Base-by-base conservation (phyloP, 2,113 vertebrate genomes). In the Percina caprodes region DNA sequence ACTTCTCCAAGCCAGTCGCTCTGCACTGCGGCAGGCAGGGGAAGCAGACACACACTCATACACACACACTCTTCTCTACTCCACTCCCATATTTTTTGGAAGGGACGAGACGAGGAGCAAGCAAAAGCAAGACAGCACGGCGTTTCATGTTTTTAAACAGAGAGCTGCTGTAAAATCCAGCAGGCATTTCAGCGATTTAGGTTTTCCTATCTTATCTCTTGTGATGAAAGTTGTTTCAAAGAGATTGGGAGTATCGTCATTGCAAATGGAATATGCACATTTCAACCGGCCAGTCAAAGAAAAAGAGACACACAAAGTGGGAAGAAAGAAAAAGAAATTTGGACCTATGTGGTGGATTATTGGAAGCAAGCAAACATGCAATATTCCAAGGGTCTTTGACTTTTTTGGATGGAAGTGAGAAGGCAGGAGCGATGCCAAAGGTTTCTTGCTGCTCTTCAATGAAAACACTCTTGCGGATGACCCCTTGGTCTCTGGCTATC, bases 1-100 rank as follows among this genome's bases (percentile, higher is more conserved):
- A 92, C 89, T 94, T 92, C 90, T 92, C 89, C 93, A 90, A 94
- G 87, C 92, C 92, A 93, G 91, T 92, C 89, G 88, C 92, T 91
- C 90, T 92, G 93, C 93, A 94, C 90, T 94, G 93, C 92, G 90
- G 92, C 92, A 94, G 91, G 84, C 91, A 90, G 88, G 91, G 78
- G 88, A 92, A 89, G 90, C 91, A 90, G 89, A 91, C 91, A 91
- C 90, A 89, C 88, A 89, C 90, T 80, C 84, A 46, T 83, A 58
- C 23, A 58, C 58, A 35, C 60, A 39, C 54, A 60, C 82, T 87
- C 78, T 72, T 81, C 86, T 83, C 87, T 91, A 81, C 87, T 93
- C 84, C 90, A 89, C 93, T 94, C 91, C 89, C 90, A 90, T 85
- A 90, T 92, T 94, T 93, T 94, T 92, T 89, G 89, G 88, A 92